These are phyloP conservation scores for Ophioderma brevispina DNA, from an alignment of 35 echinoderm and acorn worm genomes.

Conservation along the genomic window DNA sequence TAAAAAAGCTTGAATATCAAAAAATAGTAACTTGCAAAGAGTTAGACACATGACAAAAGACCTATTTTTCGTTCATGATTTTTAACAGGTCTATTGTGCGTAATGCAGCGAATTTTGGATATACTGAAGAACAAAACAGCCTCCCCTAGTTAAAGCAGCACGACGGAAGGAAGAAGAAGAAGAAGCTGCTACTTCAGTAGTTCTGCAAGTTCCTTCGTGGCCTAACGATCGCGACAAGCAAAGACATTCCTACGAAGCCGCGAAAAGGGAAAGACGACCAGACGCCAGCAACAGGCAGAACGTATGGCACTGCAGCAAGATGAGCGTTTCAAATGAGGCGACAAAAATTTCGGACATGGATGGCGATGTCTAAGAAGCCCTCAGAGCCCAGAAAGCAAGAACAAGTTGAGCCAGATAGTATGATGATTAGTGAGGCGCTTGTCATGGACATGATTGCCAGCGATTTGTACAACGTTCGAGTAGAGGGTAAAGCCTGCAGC, in stretches of 20 bases:
- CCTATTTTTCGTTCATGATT: no score
- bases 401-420: background rate
- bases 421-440: background rate
- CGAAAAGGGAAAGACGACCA: slow-evolving; percentile 64
- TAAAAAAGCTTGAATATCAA: no score
- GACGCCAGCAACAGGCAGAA: slow-evolving; percentile 25
- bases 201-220: slow-evolving; percentile 39
- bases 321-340: slow-evolving; percentile 24
- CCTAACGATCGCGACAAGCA: slow-evolving; percentile 83
- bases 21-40: no score
- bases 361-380: background rate
- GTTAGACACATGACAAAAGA: no score
- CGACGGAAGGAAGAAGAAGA: slow-evolving; percentile 8
- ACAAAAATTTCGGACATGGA: background rate
- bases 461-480: no score
- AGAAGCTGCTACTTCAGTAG: background rate
- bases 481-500: no score
- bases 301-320: slow-evolving; percentile 52
- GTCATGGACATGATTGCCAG: background rate
- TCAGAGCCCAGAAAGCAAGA: background rate
- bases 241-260: slow-evolving; percentile 59
- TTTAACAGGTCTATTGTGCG: slow-evolving; percentile 80
- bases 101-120: slow-evolving; percentile 70
- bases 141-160: slow-evolving; percentile 21
- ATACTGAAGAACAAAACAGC: slow-evolving; percentile 47